Conservation (phyloP, 2,797 vertebrate genomes). For the Cyclura pinguis region DNA sequence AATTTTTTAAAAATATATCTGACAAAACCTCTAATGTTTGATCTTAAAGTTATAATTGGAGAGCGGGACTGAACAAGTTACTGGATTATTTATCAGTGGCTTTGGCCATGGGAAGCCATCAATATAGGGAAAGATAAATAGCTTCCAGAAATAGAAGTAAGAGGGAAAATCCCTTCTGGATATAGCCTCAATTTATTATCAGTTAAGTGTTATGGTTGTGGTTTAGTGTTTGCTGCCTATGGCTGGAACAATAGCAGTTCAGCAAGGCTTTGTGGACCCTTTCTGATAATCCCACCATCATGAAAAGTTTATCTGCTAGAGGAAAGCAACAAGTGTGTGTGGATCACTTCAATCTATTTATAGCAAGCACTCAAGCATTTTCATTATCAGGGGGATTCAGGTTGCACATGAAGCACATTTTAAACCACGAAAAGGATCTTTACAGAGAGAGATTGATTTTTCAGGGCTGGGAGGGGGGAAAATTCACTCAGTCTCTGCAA, state of each 20-base stretch:
- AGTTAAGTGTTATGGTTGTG: conserved; percentile 1
- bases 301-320: conserved; percentile 46
- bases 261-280: conserved; percentile 48
- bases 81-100: conserved; percentile 27
- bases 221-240: neutral
- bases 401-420: conserved; percentile 53
- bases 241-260: conserved; percentile 37
- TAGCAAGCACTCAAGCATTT: conserved; percentile 44
- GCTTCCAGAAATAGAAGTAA: conserved; percentile 20
- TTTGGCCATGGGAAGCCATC: conserved; percentile 9
- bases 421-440: conserved; percentile 20
- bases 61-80: neutral
- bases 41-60: conserved; percentile 34
- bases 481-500: neutral
- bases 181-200: conserved; percentile 35
- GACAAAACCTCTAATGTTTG: conserved; percentile 9
- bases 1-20: neutral
- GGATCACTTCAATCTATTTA: conserved; percentile 61
- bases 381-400: conserved; percentile 54
- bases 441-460: conserved; percentile 47
- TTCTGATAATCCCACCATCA: conserved; percentile 51
- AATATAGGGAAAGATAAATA: conserved; percentile 9
- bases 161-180: neutral
- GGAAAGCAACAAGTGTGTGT: conserved; percentile 46
- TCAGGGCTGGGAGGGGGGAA: neutral